These are phyloP conservation scores for Shinisaurus crocodilurus DNA, from an alignment of 2,113 vertebrate genomes.

Conservation along the genomic window DNA sequence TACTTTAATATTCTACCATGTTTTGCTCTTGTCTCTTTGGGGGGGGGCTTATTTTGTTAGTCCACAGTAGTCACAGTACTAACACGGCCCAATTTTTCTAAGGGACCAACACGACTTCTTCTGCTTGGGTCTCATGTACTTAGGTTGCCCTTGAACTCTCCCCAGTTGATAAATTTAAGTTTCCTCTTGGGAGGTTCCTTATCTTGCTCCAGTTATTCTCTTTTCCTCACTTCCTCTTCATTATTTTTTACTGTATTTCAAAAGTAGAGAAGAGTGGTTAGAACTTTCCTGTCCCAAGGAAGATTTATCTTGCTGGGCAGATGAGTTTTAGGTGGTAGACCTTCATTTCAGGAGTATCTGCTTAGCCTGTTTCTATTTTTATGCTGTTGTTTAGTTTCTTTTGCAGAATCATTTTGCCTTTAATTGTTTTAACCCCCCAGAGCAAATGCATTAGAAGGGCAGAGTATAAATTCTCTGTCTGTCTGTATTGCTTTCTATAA, in stretches of 20 bases:
- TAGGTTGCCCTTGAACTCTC: neutral
- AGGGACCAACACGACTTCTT: neutral
- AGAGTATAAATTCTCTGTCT: no score
- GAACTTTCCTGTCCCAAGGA: neutral
- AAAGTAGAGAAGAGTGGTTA: neutral
- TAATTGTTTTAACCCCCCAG: neutral
- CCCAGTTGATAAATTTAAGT: neutral
- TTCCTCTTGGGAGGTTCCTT: rapidly evolving
- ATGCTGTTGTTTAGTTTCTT: neutral
- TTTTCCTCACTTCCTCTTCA: neutral
- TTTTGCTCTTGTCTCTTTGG: neutral
- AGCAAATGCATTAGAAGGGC: neutral
- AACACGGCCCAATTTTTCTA: neutral
- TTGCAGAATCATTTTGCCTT: neutral
- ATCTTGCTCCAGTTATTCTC: neutral
- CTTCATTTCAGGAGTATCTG: neutral
- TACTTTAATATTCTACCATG: no score
- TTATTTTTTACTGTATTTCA: neutral
- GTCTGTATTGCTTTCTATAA: no score
- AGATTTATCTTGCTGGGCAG: neutral
- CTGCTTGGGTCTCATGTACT: neutral
- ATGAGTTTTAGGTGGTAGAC: neutral
- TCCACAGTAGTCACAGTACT: neutral
- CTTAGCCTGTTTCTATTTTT: neutral
- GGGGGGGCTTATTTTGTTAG: neutral